A percentile compares a stretch with the other conserved stretches of the same genome.
phyloP scores from a whole-genome alignment of 2,797 vertebrate genomes.

The Characodon lateralis region DNA sequence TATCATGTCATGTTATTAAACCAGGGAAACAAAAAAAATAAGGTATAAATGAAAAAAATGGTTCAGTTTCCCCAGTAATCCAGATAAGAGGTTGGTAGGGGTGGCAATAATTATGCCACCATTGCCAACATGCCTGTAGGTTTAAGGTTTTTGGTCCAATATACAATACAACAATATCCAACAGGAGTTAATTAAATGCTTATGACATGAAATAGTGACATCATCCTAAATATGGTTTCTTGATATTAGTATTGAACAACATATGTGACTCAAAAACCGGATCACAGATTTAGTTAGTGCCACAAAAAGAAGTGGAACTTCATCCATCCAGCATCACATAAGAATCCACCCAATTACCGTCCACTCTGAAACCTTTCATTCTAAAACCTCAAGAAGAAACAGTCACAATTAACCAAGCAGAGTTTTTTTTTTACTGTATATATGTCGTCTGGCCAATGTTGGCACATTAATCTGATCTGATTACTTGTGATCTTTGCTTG shows the following conservation, averaged over 20 bases:
- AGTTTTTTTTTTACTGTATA: slow-evolving; percentile 31
- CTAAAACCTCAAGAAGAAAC: slow-evolving; percentile 6
- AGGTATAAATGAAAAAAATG: not conserved
- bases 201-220: not conserved
- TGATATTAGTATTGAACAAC: not conserved
- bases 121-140: not conserved
- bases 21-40: not conserved
- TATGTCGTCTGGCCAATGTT: slow-evolving; percentile 59
- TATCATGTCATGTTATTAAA: not conserved
- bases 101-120: not conserved
- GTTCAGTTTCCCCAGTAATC: not conserved
- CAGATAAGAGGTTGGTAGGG: not conserved
- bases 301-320: not conserved
- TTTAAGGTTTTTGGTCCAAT: not conserved
- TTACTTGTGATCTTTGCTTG: slow-evolving; percentile 75
- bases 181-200: not conserved
- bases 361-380: not conserved
- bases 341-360: not conserved
- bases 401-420: not conserved
- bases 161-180: not conserved
- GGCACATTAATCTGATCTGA: slow-evolving; percentile 75
- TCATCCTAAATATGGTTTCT: not conserved
- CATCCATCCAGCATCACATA: not conserved
- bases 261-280: not conserved
- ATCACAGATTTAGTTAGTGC: not conserved